A percentile compares a stretch with the other conserved stretches of the same genome.
These are phyloP conservation scores for Tragopan temminckii DNA, from an alignment of 2,797 vertebrate species.

Conservation along the genomic window DNA sequence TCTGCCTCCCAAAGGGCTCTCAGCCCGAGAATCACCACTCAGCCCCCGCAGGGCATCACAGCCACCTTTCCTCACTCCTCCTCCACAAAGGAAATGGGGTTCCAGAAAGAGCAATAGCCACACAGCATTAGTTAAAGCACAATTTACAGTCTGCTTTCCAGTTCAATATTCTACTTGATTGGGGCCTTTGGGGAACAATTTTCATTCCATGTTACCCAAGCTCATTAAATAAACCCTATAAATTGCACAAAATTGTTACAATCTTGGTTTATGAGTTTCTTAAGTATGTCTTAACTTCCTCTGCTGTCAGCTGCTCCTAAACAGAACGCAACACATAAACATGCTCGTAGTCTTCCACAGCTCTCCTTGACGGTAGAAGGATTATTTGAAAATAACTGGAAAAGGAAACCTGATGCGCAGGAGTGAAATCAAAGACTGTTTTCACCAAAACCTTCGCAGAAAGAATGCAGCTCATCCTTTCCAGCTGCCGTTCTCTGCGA, in stretches of 20 bases:
- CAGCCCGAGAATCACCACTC: not conserved
- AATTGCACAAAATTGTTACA: constrained; percentile 41
- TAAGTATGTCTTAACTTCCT: constrained; percentile 38
- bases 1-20: not conserved
- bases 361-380: not conserved
- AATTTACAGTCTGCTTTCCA: constrained; percentile 2
- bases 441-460: not conserved
- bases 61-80: constrained; percentile 6
- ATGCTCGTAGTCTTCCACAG: not conserved
- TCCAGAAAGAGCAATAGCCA: constrained; percentile 42
- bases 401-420: not conserved
- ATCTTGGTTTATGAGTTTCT: constrained; percentile 27
- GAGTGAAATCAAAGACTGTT: not conserved
- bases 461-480: too few relatives aligned
- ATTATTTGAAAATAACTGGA: not conserved
- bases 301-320: not conserved
- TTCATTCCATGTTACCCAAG: not conserved
- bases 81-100: constrained; percentile 27
- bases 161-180: constrained; percentile 52
- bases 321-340: not conserved
- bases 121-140: not conserved
- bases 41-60: not conserved
- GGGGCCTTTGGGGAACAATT: constrained; percentile 39
- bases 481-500: too few relatives aligned
- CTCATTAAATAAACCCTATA: constrained; percentile 60